Evolutionary conservation across 1,140 invertebrate species (phyloP), one percentile per base, ranked within the genome.

Genomic region (Tetramorium alpestre): DNA sequence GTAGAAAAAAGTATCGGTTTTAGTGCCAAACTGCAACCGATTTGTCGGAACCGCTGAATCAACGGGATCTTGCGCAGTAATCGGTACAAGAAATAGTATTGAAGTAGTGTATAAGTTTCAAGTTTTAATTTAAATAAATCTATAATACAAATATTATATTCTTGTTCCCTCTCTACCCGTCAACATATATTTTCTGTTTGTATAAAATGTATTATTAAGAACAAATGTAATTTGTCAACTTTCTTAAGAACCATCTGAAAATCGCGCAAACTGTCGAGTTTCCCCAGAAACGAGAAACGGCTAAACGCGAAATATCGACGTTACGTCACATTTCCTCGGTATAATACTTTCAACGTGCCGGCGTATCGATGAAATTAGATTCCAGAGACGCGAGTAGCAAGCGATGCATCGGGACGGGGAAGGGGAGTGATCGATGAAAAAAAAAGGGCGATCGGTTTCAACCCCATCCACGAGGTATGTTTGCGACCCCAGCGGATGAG

Each of bases 391-490:
- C 90, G 89, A 91, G 85, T 82, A 90, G 89, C 89, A 89, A 91
- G 90, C 89, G 81, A 91, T 91, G 90, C 90, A 91, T 87, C 81
- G 90, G 82, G 16, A 16, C 11, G 3, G n/a, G 2, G 54, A 47
- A 76, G 65, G 87, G 78, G 86, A 90, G 91, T 93, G 93, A 93
- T 93, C 93, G 92, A 94, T 94, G 90, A 89, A 91, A 94, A 92
- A 89, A 90, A 93, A 93, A 92, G 91, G 93, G 92, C 92, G 93
- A 94, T 94, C 93, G 90, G 92, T 92, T 93, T 94, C 93, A 94
- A 94, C 93, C 92, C 93, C 92, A 94, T 94, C 93, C 92, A 88
- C 87, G 87, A 93, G 88, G 85, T 85, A 88, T 88, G 92, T 91
- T 89, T 91, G 91, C 91, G 91, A 93, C 93, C 93, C 94, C 89